These are phyloP conservation scores for Ditylenchus weischeri DNA, from an alignment of 2,888 invertebrate genomes.

Conservation along the genomic window DNA sequence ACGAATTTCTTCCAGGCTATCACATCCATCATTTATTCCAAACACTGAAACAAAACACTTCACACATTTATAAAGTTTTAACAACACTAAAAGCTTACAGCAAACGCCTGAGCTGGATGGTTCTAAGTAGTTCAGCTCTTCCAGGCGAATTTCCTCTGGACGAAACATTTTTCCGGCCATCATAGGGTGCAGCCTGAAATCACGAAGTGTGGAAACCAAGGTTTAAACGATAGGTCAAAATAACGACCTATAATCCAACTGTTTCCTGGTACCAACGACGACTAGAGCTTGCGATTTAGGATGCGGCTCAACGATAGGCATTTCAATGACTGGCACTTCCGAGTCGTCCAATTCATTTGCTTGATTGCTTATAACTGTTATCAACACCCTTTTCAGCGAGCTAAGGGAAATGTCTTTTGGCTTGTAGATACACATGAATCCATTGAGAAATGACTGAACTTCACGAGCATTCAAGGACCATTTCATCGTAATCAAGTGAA, in stretches of 20 bases:
- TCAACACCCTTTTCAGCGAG: constrained; percentile 40
- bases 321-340: constrained; percentile 32
- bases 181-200: constrained; percentile 41
- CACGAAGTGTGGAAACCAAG: background rate
- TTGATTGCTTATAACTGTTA: constrained; percentile 37
- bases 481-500: constrained; percentile 30
- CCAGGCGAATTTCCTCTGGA: constrained; percentile 45
- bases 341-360: constrained; percentile 32
- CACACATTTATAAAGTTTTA: background rate
- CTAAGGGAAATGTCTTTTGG: constrained; percentile 47
- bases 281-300: constrained; percentile 42
- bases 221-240: too few species aligned
- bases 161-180: constrained; percentile 45
- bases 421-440: constrained; percentile 53
- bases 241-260: constrained; percentile 45
- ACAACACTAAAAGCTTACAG: constrained; percentile 32
- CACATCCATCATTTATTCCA: constrained; percentile 49
- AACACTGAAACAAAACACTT: constrained; percentile 40
- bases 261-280: constrained; percentile 43
- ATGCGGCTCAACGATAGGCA: constrained; percentile 51
- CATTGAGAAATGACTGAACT: constrained; percentile 37
- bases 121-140: constrained; percentile 43
- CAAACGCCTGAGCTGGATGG: constrained; percentile 52
- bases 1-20: constrained; percentile 40
- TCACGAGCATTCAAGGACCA: constrained; percentile 38